Evolutionary conservation across 2,797 vertebrate genomes (phyloP), one percentile per base, ranked within the genome.

Genomic region (Artibeus lituratus): DNA sequence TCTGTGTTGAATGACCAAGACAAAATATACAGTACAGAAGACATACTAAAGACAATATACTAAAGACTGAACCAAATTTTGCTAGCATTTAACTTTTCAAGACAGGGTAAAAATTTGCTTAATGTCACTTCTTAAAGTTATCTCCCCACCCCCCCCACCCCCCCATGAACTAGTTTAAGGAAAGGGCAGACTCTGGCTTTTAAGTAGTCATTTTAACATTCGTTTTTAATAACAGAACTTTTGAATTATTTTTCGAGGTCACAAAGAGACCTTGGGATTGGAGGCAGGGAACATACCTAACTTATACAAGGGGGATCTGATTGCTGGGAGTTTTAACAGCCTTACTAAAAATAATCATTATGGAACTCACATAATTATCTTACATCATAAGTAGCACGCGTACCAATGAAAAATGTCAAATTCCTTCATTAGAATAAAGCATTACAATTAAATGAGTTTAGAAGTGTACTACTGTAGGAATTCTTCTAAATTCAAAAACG

Each of bases 381-480:
- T 51, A 44, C 10, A 72, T 87, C 15, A 53, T n/a, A 96, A 89
- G n/a, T 35, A 94, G 24, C 35, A 94, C 32, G 37, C 35, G 39
- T 73, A 82, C 70, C 47, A 83, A 90, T 29, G 47, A 32, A 83
- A 84, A 55, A 24, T 57, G 42, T 59, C n/a, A 83, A 26, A 78
- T 59, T 77, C 8, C 49, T 94, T 96, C 44, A 95, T 78, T 80
- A 89, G 78, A 95, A 84, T 65, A 80, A 87, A 90, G 32, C 8
- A 94, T 76, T 84, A 95, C 29, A 69, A 53, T 53, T 80, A 94
- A 88, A 95, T 80, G 24, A 89, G 24, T 15, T 84, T 39, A 86
- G 92, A 92, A 77, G 35, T 62, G 7, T 91, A 78, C 29, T 67
- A 73, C 11, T 94, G n/a, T 26, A 85, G 18, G 51, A 14, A 70